Percentiles rank a stretch among this genome's conserved stretches.
phyloP scores from a whole-genome alignment of 2,888 invertebrate species.

The Hypena proboscidalis region DNA sequence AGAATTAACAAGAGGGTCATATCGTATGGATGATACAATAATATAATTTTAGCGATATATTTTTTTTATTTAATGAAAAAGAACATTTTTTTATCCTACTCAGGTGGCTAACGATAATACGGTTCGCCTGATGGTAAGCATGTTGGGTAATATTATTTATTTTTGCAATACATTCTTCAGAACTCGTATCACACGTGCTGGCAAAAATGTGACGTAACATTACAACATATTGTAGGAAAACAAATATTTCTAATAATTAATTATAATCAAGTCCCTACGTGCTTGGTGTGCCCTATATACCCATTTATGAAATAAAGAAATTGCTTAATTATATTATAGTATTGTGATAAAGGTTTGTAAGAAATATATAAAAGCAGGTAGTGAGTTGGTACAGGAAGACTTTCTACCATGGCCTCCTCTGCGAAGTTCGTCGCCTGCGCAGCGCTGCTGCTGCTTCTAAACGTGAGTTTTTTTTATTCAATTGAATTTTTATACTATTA shows the following conservation, averaged over 20 bases:
- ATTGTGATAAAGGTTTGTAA: slow-evolving; percentile 12
- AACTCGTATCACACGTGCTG: too few species aligned
- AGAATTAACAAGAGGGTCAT: too few species aligned
- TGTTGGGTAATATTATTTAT: too few species aligned
- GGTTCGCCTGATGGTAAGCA: too few species aligned
- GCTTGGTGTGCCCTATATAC: slow-evolving; percentile 48
- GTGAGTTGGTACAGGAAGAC: slow-evolving; percentile 20
- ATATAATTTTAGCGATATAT: too few species aligned
- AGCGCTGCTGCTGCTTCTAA: slow-evolving; percentile 48
- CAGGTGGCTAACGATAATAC: too few species aligned
- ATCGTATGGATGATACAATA: too few species aligned
- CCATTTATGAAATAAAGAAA: slow-evolving; percentile 42
- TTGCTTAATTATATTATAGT: slow-evolving; percentile 30
- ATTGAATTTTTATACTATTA: neutral
- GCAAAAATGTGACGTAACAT: too few species aligned
- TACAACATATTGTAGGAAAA: too few species aligned
- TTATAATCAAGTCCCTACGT: slow-evolving; percentile 42
- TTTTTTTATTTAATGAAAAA: too few species aligned
- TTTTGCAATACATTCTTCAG: too few species aligned
- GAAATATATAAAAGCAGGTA: slow-evolving; percentile 31
- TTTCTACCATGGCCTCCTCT: slow-evolving; percentile 52
- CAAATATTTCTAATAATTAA: slow-evolving; percentile 2
- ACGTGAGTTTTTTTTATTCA: slow-evolving; percentile 45
- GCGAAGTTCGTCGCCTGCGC: slow-evolving; percentile 50
- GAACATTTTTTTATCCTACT: too few species aligned